Evolutionary conservation across 1,140 invertebrate species (phyloP), one percentile per base, ranked within the genome.

Genomic region (Apis cerana): DNA sequence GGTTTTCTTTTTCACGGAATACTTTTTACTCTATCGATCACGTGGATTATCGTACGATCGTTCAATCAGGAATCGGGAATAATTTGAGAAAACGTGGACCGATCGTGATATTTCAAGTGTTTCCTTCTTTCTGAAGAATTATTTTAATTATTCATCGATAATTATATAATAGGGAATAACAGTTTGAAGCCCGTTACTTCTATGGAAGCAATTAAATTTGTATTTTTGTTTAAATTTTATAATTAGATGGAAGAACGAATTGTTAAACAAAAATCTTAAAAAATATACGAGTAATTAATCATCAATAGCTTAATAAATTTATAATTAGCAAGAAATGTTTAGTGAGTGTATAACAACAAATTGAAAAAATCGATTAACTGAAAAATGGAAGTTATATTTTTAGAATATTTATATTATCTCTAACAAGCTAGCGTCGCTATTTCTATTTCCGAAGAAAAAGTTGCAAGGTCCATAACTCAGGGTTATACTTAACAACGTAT

Each of bases 401-500:
- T 7, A 43, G 33, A 43, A 2, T 43, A 5, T n/a, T n/a, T 43
- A 7, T 7, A 43, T 43, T 56, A 17, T 13, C 27, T 13, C 21
- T 19, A 13, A n/a, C 48, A 15, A 13, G 10, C 9, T 17, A 9
- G 8, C n/a, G 15, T 9, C 2, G 48, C 69, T 19, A n/a, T 27
- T 71, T 21, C 33, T 74, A 59, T 59, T 74, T 59, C 9, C 12
- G 0, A 8, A 12, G 17, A n/a, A 59, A 75, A 76, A 21, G 70
- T 75, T 81, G 76, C 80, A 61, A 52, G 54, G 61, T 58, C 62
- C 54, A 84, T 86, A 78, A 78, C 80, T 86, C 64, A 62, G 61
- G 64, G 78, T 80, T 85, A 82, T 65, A 62, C 52, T 81, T 75
- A 82, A 86, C 75, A 68, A 71, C 61, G 56, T 86, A 69, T 71